Evolutionary conservation across 2,113 vertebrate genomes (phyloP).

Genomic region (Nesoenas mayeri): DNA sequence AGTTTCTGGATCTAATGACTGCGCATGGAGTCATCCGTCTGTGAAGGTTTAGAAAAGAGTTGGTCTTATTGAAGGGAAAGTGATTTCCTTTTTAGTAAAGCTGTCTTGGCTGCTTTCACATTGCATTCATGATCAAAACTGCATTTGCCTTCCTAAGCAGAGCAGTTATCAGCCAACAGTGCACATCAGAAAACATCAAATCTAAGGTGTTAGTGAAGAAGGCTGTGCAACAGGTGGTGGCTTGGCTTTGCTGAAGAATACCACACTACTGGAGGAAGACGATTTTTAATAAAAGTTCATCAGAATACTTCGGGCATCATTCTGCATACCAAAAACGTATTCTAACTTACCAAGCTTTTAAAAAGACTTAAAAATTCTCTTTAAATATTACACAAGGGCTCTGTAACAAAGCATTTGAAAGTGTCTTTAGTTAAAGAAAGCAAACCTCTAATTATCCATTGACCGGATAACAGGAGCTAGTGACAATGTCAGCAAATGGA

Average conservation of each 20-base stretch:
- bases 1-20: not conserved
- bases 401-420: not conserved
- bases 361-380: not conserved
- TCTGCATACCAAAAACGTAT: not conserved
- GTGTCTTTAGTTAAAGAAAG: not conserved
- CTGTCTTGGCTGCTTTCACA: constrained; percentile 2
- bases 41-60: not conserved
- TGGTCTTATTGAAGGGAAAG: not conserved
- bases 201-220: not conserved
- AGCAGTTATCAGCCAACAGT: not conserved
- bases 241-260: constrained; percentile 16
- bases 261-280: not conserved
- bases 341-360: not conserved
- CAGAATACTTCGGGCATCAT: not conserved
- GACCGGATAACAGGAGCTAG: not conserved
- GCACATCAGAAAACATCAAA: not conserved
- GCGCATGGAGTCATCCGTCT: not conserved
- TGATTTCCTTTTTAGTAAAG: constrained; percentile 30
- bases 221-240: not conserved
- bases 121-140: not conserved
- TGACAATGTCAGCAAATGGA: not conserved
- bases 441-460: not conserved
- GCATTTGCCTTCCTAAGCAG: not conserved
- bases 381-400: not conserved
- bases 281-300: not conserved